phyloP scores from a whole-genome alignment of 2,797 vertebrate genomes.

The Pristis pectinata region DNA sequence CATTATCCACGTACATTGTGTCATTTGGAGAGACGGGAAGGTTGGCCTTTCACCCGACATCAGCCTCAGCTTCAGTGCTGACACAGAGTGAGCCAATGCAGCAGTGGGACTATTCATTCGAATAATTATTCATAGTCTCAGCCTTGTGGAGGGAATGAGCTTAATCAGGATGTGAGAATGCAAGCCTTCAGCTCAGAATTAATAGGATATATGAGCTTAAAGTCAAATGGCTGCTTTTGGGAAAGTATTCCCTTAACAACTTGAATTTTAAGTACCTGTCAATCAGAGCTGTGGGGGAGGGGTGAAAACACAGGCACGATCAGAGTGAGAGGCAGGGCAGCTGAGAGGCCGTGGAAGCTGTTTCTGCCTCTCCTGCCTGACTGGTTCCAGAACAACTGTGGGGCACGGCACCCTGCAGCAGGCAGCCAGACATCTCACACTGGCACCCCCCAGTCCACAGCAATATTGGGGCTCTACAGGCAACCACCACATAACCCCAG shows the following conservation, averaged over 20 bases:
- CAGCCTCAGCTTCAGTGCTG: not conserved
- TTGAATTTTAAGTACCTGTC: constrained; percentile 21
- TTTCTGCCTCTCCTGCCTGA: too few species aligned
- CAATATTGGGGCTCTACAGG: too few species aligned
- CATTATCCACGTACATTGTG: not conserved
- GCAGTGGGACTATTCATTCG: not conserved
- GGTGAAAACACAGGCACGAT: not conserved
- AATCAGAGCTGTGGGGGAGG: not conserved
- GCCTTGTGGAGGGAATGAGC: not conserved
- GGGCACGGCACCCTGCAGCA: not conserved
- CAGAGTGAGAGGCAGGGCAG: not conserved
- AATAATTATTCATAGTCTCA: constrained; percentile 17
- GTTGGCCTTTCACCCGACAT: not conserved
- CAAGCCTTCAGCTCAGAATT: constrained; percentile 22
- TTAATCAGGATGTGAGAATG: constrained; percentile 23
- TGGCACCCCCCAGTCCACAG: not conserved
- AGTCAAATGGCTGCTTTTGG: not conserved
- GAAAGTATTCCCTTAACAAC: not conserved
- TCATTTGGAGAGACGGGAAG: not conserved
- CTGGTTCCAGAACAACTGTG: not conserved
- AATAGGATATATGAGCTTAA: constrained; percentile 19
- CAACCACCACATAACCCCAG: too few species aligned
- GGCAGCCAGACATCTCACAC: not conserved
- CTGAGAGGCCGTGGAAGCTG: not conserved
- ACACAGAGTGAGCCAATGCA: not conserved